Evolutionary conservation across 2,113 vertebrate species (phyloP).

Genomic region (Casuarius casuarius): DNA sequence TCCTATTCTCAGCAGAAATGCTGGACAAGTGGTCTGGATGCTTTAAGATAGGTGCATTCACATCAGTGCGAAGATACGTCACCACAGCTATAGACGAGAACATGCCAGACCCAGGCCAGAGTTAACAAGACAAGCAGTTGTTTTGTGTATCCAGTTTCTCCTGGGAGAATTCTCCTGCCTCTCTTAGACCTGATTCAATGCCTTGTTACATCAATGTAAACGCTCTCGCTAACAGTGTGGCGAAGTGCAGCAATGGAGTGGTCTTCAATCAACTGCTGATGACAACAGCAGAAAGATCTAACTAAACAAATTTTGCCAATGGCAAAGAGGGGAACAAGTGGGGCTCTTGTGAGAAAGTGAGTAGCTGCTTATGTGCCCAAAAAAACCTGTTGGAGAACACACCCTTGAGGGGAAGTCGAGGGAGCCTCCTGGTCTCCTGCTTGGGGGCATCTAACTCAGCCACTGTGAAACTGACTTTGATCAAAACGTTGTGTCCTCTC

Average conservation of each 20-base stretch:
- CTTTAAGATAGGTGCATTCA: neutral
- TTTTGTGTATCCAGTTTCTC: neutral
- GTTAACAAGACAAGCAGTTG: neutral
- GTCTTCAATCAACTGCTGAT: neutral
- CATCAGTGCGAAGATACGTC: neutral
- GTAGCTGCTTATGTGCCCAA: neutral
- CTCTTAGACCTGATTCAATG: neutral
- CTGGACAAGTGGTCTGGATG: neutral
- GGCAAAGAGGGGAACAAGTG: neutral
- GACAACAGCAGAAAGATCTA: neutral
- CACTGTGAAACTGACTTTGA: neutral
- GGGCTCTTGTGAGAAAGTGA: neutral
- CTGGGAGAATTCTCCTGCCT: neutral
- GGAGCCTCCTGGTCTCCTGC: neutral
- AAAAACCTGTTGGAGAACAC: neutral
- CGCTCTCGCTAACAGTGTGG: neutral
- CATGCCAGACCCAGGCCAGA: neutral
- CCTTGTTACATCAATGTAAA: neutral
- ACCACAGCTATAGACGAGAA: accelerated
- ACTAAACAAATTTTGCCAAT: neutral
- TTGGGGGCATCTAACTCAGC: neutral
- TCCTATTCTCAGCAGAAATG: neutral
- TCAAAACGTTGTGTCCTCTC: neutral
- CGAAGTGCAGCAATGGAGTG: neutral
- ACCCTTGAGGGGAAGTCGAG: neutral